A percentile compares a stretch with the other conserved stretches of the same genome.
Conservation (phyloP, 2,888 invertebrate genomes). For the Ochlodes sylvanus region DNA sequence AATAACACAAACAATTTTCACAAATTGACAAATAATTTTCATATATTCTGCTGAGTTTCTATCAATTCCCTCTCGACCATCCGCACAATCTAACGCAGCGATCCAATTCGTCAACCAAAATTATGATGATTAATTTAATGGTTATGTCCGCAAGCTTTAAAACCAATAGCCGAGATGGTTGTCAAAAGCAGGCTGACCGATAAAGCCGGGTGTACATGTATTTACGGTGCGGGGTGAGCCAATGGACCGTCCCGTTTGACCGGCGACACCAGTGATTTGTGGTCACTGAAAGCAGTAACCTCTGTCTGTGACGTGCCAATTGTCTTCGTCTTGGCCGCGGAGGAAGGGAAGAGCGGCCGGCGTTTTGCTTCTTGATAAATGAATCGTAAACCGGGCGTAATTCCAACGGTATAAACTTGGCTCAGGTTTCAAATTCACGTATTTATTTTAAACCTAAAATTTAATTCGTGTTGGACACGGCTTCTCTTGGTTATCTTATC, state of each 20-base stretch:
- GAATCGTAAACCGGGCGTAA: neutral
- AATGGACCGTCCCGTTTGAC: slow-evolving; percentile 54
- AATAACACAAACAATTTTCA: no score
- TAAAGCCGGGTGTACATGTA: slow-evolving; percentile 20
- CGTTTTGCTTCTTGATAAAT: slow-evolving; percentile 11
- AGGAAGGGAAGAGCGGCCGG: slow-evolving; percentile 43
- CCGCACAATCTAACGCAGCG: no score
- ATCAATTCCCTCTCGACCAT: no score
- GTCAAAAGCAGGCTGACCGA: slow-evolving; percentile 19
- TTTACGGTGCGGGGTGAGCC: slow-evolving; percentile 21
- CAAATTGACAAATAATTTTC: no score
- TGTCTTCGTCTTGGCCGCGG: slow-evolving; percentile 71
- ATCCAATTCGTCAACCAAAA: neutral
- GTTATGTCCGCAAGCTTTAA: neutral
- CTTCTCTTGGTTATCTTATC: no score
- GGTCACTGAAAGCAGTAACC: slow-evolving; percentile 64
- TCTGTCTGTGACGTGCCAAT: slow-evolving; percentile 81
- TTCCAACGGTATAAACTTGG: neutral
- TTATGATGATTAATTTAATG: neutral
- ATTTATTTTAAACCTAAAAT: neutral
- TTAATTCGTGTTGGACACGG: no score
- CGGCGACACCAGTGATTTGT: slow-evolving; percentile 74
- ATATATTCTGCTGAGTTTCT: no score
- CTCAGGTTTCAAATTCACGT: neutral
- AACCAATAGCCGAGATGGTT: slow-evolving; percentile 13